These are phyloP conservation scores for Trematomus bernacchii DNA, from an alignment of 2,797 vertebrate species.

Conservation along the genomic window DNA sequence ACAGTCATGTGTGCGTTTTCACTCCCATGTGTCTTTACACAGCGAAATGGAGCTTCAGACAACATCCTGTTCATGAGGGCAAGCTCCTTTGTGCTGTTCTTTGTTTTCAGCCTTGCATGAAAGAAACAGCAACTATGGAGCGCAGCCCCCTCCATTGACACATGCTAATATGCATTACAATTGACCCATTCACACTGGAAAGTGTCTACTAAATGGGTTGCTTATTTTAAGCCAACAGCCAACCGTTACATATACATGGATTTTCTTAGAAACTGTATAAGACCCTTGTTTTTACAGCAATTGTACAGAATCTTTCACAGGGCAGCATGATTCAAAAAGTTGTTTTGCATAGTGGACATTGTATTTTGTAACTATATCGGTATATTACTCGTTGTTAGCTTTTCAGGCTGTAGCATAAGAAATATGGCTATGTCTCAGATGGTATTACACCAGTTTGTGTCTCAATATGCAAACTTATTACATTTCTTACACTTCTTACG, in stretches of 20 bases:
- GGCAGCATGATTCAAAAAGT: background rate
- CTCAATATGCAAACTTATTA: too few species aligned
- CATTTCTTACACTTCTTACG: too few species aligned
- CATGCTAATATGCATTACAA: conserved; percentile 75
- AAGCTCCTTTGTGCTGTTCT: conserved; percentile 67
- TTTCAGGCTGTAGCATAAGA: too few species aligned
- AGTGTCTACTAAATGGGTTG: conserved; percentile 55
- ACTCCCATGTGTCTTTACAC: conserved; percentile 14
- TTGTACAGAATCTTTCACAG: background rate
- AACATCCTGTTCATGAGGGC: conserved; percentile 43
- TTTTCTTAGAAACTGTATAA: conserved; percentile 35
- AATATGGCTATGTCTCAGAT: too few species aligned
- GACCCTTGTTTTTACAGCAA: background rate
- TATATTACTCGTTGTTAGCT: too few species aligned
- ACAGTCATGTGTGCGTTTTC: conserved; percentile 26
- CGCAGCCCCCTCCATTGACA: conserved; percentile 50
- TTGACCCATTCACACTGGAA: conserved; percentile 68
- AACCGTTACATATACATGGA: conserved; percentile 24
- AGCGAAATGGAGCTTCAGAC: conserved; percentile 38
- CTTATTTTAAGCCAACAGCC: conserved; percentile 44
- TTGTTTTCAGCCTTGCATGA: conserved; percentile 67
- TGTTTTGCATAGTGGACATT: background rate
- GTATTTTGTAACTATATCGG: too few species aligned
- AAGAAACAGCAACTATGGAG: conserved; percentile 54
- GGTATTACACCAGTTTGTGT: too few species aligned